Base-by-base conservation (phyloP, 2,888 invertebrate species). In the Nomada fabriciana region DNA sequence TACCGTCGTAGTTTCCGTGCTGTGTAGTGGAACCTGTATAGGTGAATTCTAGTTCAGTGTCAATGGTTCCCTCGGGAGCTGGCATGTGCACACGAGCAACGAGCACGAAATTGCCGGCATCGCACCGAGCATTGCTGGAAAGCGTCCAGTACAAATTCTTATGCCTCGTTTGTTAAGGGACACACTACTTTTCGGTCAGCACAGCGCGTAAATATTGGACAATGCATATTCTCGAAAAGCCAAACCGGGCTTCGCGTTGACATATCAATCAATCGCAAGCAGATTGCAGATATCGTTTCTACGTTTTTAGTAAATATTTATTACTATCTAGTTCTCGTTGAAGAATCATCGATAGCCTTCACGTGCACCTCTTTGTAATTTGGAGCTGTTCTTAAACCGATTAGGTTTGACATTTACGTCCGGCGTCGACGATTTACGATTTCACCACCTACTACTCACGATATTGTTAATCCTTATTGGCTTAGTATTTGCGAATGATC, bases 141-240 rank as follows among this genome's bases (percentile, higher is more conserved):
- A 20, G 15, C n/a, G 59, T 70, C 69, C 69, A 70, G 69, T 47
- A 18, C 9, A 15, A 60, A 70, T 60, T 70, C 59, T 59, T 60
- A 29, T 59, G 25, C 29, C 43, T 70, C 69, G 69, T 70, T 70
- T 47, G 29, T 60, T 15, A 29, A 47, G 47, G 70, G 47, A 47
- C 23, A 55, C 29, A 60, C 47, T 57, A 47, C 15, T 69, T 69
- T 25, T 43, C 25, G 57, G 57, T 18, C 2, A 43, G 43, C 43
- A n/a, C 43, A 57, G 57, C 43, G 57, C 69, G 57, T 25, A 43
- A 69, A 69, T 69, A 69, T 3, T 23, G 43, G 36, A 36, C 36
- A 7, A 36, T 7, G 9, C 15, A 20, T n/a, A n/a, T 69, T 69
- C 69, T 25, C 23, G 4, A 57, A 57, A 69, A 57, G 25, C 25